These are phyloP conservation scores for Plecotus auritus DNA, from an alignment of 2,113 vertebrate genomes.

Conservation along the genomic window DNA sequence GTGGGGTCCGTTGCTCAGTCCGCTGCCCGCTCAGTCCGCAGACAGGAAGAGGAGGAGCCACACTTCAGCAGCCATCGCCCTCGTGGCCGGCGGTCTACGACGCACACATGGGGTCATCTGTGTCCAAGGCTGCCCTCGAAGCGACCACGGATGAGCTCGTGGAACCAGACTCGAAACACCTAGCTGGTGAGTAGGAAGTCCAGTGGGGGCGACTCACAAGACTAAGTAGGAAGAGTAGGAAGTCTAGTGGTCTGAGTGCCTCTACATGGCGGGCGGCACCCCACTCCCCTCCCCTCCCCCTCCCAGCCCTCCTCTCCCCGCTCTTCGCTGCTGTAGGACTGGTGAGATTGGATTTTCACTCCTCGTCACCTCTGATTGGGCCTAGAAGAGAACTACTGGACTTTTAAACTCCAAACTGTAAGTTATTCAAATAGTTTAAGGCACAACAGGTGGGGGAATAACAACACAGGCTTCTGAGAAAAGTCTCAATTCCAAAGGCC, in stretches of 20 bases:
- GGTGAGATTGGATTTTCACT: neutral
- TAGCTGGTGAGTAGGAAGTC: conserved; percentile 20
- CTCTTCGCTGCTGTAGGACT: rapidly evolving
- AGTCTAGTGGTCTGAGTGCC: neutral
- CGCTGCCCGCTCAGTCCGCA: rapidly evolving
- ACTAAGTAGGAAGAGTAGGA: neutral
- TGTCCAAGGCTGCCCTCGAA: conserved; percentile 37
- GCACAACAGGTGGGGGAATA: neutral
- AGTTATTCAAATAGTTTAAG: neutral
- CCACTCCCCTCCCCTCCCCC: rapidly evolving
- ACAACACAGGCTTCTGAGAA: neutral
- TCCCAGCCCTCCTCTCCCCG: rapidly evolving
- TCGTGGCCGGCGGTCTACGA: neutral
- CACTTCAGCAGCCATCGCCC: neutral
- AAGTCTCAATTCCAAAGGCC: neutral
- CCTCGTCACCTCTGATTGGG: neutral
- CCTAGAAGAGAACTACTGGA: neutral
- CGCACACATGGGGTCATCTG: neutral
- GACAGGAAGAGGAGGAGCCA: neutral
- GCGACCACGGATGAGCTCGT: conserved; percentile 17
- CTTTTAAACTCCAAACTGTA: neutral
- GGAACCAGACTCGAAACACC: neutral
- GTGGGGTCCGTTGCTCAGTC: neutral
- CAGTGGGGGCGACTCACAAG: rapidly evolving
- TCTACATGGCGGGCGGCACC: neutral